Evolutionary conservation across 2,888 invertebrate species (phyloP), one percentile per base, ranked within the genome.

Genomic region (Plemyria rubiginata): DNA sequence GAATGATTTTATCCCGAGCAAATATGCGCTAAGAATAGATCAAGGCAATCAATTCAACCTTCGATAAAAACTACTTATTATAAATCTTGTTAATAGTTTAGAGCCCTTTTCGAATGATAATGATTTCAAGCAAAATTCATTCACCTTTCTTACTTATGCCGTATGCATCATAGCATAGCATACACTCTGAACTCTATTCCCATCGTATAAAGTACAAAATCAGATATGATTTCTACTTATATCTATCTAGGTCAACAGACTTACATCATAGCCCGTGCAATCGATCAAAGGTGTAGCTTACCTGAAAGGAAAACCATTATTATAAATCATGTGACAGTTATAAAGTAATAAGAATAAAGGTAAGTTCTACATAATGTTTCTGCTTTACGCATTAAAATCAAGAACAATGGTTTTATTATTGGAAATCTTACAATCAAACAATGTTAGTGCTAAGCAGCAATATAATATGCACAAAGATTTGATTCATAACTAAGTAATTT

Each of bases 231-330:
- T 28, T 52, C 22, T 3, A 48, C 22, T 22, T 6, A 60, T 29
- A 56, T 56, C 40, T 29, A 56, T 56, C 40, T 59, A 54, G 22
- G 15, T 32, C 13, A 54, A 46, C 29, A 38, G 36, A 64, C 65
- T 61, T 65, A 61, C 61, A 51, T 53, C 45, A 61, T 16, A 51
- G 29, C 41, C 36, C 16, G 54, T 36, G 48, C 57, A 16, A 51
- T 65, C 57, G 16, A 61, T 57, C 65, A 54, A 60, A 15, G 32
- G n/a, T 59, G 55, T 55, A 55, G 51, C 61, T 65, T 65, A 65
- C 65, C 65, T 65, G 57, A 13, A 65, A 65, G 40, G 16, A 60
- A 60, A 57, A 54, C 9, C 28, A 58, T 41, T 13, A 57, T 57
- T 48, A 54, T 54, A 51, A 62, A 54, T 61, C 49, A 55, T 13